phyloP scores from a whole-genome alignment of 2,888 invertebrate genomes.

The Trimorus sp. region DNA sequence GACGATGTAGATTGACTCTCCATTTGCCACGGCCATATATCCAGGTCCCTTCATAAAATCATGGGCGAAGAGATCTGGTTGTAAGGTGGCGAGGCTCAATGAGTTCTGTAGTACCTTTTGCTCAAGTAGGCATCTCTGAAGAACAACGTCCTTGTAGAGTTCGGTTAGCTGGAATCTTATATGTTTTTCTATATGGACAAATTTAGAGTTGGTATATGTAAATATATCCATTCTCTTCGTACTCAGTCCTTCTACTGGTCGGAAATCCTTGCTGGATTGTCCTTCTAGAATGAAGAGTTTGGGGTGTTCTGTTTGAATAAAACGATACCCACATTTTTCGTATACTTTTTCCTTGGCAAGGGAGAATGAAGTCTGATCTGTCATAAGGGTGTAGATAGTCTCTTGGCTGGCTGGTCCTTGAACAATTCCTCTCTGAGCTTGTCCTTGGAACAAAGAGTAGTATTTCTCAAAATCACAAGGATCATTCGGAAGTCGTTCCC shows the following conservation, averaged over 20 bases:
- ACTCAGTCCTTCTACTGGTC: too few relatives aligned
- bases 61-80: not conserved
- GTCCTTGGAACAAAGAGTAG: too few relatives aligned
- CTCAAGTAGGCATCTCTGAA: not conserved
- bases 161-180: not conserved
- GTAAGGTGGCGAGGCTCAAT: not conserved
- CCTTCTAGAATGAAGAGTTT: not conserved
- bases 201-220: constrained; percentile 2
- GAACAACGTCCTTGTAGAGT: not conserved
- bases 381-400: not conserved
- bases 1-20: not conserved
- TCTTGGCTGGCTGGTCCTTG: too few relatives aligned
- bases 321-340: not conserved
- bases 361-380: not conserved
- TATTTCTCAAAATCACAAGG: not conserved
- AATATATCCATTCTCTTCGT: not conserved
- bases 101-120: not conserved
- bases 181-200: constrained; percentile 12
- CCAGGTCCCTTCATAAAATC: constrained; percentile 7
- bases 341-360: not conserved
- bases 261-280: too few relatives aligned
- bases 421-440: too few relatives aligned
- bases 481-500: constrained; percentile 9
- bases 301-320: constrained; percentile 8
- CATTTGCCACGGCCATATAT: not conserved